Base-by-base conservation (phyloP, 2,888 invertebrate genomes). In the Hololepta plana region DNA sequence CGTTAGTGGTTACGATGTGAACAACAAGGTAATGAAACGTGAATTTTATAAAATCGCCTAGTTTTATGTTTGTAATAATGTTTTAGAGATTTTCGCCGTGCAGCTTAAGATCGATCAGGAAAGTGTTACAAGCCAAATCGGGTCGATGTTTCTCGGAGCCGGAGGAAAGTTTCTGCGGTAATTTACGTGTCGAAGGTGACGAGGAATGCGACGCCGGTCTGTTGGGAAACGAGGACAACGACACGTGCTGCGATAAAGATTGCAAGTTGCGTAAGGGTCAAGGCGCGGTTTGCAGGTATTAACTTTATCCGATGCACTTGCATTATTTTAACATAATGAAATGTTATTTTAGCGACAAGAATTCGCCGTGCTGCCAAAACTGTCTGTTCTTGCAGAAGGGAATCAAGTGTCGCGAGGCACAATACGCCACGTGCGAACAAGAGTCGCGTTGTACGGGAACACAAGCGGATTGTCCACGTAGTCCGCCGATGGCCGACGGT, bases 141-240 rank as follows among this genome's bases (percentile, higher is more conserved):
- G 80, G 82, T 1, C 67, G 84, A 26, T 88, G 87, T 49, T 88
- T 88, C 52, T 87, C 82, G 1, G 88, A 88, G 56, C 90, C 88
- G 1, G 87, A 88, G 52, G 87, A 87, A 56, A 87, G 88, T 27
- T 90, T 91, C 56, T 96, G 95, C 53, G 95, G 95, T 5, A 95
- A 96, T 60, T 62, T 90, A 35, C 67, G 91, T 7, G 91, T 95
- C 1, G 90, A 96, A 53, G 87, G 84, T 3, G 88, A 85, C 36
- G 95, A 96, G 52, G 87, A 95, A 51, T 96, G 95, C 51, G 95
- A 96, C 48, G 91, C 90, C 13, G 95, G 95, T 2, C 60, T 91
- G 14, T 59, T 91, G 4, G 90, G 90, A 11, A 87, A 87, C 1
- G 88, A 88, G 51, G 87, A 88, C 46, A 85, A 84, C 42, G 91